These are phyloP conservation scores for Lanius collurio DNA, from an alignment of 2,113 vertebrate species.

Conservation along the genomic window DNA sequence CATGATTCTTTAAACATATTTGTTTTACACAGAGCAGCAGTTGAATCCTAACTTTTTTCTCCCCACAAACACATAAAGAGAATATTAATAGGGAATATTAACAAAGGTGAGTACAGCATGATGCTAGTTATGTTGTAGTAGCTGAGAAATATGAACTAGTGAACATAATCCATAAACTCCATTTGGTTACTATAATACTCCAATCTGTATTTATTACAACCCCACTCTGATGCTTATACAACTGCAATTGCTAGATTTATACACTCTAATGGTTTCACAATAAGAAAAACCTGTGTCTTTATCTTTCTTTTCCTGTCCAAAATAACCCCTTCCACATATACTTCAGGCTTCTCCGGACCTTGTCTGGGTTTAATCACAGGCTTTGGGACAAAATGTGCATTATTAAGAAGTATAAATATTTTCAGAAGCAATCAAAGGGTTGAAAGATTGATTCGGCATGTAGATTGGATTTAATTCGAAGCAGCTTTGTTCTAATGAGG, in stretches of 20 bases:
- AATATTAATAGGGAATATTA: conserved; percentile 36
- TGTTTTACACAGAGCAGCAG: neutral
- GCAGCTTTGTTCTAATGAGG: conserved; percentile 82
- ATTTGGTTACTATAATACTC: conserved; percentile 56
- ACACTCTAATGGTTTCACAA: conserved; percentile 71
- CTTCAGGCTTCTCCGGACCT: conserved; percentile 55
- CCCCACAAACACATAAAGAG: neutral
- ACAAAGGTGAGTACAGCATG: neutral
- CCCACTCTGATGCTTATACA: conserved; percentile 59
- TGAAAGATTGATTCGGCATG: conserved; percentile 80
- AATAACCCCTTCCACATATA: conserved; percentile 58
- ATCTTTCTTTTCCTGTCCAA: conserved; percentile 69
- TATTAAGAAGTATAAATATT: conserved; percentile 87
- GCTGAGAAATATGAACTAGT: conserved; percentile 39
- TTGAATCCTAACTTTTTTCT: neutral
- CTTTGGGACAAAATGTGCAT: conserved; percentile 79
- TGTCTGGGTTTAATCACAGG: conserved; percentile 81
- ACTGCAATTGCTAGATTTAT: conserved; percentile 74
- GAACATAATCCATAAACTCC: conserved; percentile 68
- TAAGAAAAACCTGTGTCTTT: conserved; percentile 70
- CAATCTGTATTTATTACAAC: conserved; percentile 69
- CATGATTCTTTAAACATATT: conserved; percentile 55
- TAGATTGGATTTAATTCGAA: conserved; percentile 81
- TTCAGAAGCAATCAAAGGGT: conserved; percentile 84
- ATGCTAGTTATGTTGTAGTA: neutral